Evolutionary conservation across 2,113 vertebrate genomes (phyloP).

Genomic region (Hyaena hyaena): DNA sequence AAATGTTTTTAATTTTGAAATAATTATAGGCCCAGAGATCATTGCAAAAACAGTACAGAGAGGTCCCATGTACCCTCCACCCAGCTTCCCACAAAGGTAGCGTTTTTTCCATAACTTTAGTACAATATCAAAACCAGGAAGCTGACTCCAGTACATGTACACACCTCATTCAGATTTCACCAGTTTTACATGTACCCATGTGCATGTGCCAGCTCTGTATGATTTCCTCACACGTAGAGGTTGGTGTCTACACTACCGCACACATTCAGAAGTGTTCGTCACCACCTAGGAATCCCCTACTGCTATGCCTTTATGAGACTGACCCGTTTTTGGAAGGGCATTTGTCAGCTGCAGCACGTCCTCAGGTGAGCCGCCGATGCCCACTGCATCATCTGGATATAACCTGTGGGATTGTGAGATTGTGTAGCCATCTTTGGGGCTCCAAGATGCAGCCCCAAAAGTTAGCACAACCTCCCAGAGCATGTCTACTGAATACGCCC

Average conservation of each 20-base stretch:
- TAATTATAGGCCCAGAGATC: neutral
- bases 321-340: neutral
- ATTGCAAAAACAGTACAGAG: neutral
- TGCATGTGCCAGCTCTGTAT: neutral
- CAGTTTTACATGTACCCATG: neutral
- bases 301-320: neutral
- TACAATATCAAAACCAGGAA: neutral
- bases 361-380: neutral
- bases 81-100: neutral
- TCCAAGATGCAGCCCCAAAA: neutral
- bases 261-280: neutral
- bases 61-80: neutral
- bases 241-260: neutral
- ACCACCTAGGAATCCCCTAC: neutral
- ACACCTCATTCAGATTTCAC: neutral
- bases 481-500: neutral
- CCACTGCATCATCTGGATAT: no score
- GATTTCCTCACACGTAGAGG: neutral
- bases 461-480: neutral
- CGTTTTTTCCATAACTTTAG: neutral
- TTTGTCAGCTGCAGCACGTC: neutral
- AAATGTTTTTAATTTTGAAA: neutral
- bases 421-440: neutral
- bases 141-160: neutral
- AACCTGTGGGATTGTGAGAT: no score